Base-by-base conservation (phyloP, 2,113 vertebrate genomes). In the Rousettus leschenaultii region DNA sequence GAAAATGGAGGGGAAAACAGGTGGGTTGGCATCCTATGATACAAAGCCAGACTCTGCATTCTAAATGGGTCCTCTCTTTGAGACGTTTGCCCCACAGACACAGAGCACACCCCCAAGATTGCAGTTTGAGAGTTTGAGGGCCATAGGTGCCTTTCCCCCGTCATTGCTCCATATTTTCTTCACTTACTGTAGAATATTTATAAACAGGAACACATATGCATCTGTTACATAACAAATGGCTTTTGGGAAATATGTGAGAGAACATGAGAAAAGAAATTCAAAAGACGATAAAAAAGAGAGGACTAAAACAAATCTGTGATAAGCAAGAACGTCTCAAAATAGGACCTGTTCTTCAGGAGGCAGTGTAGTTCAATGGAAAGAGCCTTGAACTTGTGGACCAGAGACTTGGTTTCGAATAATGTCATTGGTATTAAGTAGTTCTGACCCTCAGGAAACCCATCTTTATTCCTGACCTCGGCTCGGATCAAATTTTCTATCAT, bases 151-250 rank as follows among this genome's bases (percentile, higher is more conserved):
- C 28, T 66, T 87, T 48, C 0, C 26, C 30, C 15, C 22, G 3
- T 63, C 33, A 14, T 83, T 92, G 92, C 12, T 63, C 65, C 38
- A 55, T 70, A 97, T 93, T 94, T 97, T 86, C 71, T 92, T 75
- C 75, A 89, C 78, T 97, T 97, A 88, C 78, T 95, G 63, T 93
- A 95, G 96, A 95, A 75, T 93, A 95, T 94, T 95, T 96, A 94
- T 97, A 96, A 97, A 94, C 73, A 96, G 77, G 88, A 97, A 92
- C 96, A 91, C 97, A 95, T 95, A 96, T 95, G 91, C 88, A 95
- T 96, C 93, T 97, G 95, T 97, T 94, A 91, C 57, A 89, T 96
- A 97, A 97, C 97, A 97, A 96, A 97, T 91, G 97, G 89, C 96
- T 97, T 97, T 86, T 40, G 97, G 96, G 97, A 96, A 96, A 97